phyloP scores from a whole-genome alignment of 2,888 invertebrate species.

The Drosophila greeni region DNA sequence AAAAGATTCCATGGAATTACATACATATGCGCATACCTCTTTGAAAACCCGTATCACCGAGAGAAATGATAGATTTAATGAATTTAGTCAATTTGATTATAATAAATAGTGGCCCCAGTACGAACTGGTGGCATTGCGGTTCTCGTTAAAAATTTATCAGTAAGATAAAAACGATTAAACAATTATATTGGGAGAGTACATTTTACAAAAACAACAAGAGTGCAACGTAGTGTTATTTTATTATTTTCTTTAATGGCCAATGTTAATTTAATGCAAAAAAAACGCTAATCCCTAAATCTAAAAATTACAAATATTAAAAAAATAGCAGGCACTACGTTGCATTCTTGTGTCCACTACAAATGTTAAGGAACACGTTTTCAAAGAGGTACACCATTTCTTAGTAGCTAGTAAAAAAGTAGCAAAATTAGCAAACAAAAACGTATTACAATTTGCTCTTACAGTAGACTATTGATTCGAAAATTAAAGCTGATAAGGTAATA shows the following conservation, averaged over 20 bases:
- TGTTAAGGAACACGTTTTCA: neutral
- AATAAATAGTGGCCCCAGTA: neutral
- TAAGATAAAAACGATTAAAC: too few species aligned
- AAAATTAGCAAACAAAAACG: neutral
- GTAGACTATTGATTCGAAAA: neutral
- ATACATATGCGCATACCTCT: neutral
- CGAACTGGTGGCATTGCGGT: too few species aligned
- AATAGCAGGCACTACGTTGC: too few species aligned
- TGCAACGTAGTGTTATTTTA: too few species aligned
- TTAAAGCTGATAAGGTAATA: neutral
- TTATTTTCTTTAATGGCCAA: too few species aligned
- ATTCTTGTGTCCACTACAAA: too few species aligned
- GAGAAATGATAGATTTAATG: neutral
- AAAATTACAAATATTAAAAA: too few species aligned
- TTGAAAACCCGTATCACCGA: conserved; percentile 1
- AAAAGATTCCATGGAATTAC: neutral
- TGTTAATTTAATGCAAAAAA: too few species aligned
- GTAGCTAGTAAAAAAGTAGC: neutral
- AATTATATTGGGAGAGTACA: too few species aligned
- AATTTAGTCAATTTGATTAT: neutral
- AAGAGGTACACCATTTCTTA: conserved; percentile 1
- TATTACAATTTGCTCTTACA: neutral
- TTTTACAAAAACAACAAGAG: neutral
- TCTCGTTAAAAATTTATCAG: too few species aligned
- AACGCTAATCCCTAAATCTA: neutral